Percentiles rank a stretch among this genome's conserved stretches.
Conservation (phyloP, 2,888 invertebrate genomes). For the Poecilus cupreus region DNA sequence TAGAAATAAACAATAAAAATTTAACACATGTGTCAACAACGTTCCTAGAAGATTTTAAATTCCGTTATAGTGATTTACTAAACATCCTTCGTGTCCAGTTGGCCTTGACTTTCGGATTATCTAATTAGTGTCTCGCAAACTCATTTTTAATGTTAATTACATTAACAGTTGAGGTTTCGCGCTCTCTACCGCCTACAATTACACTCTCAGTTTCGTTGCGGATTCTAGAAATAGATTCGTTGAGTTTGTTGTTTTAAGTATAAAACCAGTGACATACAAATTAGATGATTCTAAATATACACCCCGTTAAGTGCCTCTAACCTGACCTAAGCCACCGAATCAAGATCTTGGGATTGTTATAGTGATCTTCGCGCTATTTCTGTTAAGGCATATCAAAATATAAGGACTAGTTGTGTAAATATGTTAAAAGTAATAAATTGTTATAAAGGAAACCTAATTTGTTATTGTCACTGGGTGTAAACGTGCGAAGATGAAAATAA, state of each 20-base stretch:
- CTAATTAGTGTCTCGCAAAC: constrained; percentile 26
- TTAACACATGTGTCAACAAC: not conserved
- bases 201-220: constrained; percentile 17
- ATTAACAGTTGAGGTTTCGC: constrained; percentile 51
- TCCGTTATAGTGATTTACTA: constrained; percentile 1
- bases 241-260: not conserved
- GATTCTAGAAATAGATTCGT: not conserved
- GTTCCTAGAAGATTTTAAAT: constrained; percentile 9
- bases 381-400: no score
- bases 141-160: constrained; percentile 44
- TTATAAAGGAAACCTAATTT: not conserved
- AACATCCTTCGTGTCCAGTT: constrained; percentile 11
- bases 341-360: no score
- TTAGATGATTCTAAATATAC: not conserved
- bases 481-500: constrained; percentile 19
- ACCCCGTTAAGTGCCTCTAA: not conserved
- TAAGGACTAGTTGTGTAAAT: no score
- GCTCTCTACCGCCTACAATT: not conserved
- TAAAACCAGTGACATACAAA: not conserved
- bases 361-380: no score
- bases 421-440: no score
- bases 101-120: constrained; percentile 38
- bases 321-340: not conserved
- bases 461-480: constrained; percentile 14
- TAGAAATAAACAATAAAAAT: constrained; percentile 45